These are phyloP conservation scores for Osmerus eperlanus DNA, from an alignment of 2,113 vertebrate species.

Conservation along the genomic window DNA sequence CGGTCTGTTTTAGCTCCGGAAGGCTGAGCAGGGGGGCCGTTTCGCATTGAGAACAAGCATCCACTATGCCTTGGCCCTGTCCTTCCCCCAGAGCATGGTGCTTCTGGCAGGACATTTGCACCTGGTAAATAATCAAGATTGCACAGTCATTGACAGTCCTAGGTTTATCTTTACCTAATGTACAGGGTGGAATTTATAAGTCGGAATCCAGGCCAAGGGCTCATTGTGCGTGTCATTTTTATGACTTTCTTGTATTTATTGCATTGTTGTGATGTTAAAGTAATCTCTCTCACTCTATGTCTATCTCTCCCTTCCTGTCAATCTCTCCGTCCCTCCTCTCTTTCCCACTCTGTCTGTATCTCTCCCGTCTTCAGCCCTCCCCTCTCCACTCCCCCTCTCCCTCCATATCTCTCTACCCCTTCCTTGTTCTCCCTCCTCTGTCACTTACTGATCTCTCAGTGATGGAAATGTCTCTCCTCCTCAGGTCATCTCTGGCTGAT, in stretches of 20 bases:
- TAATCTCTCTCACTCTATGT: not conserved
- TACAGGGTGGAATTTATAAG: too few species aligned
- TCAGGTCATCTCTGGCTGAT: constrained; percentile 19
- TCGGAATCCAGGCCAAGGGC: too few species aligned
- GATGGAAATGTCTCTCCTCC: constrained; percentile 13
- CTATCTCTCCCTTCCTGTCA: not conserved
- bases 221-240: too few species aligned
- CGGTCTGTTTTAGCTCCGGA: constrained; percentile 39
- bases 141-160: too few species aligned
- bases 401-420: not conserved
- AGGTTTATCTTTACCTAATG: too few species aligned
- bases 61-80: too few species aligned
- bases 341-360: not conserved
- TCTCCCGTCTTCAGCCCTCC: not conserved
- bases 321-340: not conserved
- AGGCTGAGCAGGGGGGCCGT: constrained; percentile 22
- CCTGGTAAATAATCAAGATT: too few species aligned
- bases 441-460: constrained; percentile 16
- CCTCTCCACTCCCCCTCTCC: not conserved
- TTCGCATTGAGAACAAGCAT: constrained; percentile 13
- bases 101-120: too few species aligned
- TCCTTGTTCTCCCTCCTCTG: not conserved
- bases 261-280: too few species aligned
- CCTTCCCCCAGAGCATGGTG: too few species aligned
- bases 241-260: too few species aligned